A percentile compares a stretch with the other conserved stretches of the same genome.
Conservation (phyloP, 2,113 vertebrate species). For the Aspiorhynchus laticeps region DNA sequence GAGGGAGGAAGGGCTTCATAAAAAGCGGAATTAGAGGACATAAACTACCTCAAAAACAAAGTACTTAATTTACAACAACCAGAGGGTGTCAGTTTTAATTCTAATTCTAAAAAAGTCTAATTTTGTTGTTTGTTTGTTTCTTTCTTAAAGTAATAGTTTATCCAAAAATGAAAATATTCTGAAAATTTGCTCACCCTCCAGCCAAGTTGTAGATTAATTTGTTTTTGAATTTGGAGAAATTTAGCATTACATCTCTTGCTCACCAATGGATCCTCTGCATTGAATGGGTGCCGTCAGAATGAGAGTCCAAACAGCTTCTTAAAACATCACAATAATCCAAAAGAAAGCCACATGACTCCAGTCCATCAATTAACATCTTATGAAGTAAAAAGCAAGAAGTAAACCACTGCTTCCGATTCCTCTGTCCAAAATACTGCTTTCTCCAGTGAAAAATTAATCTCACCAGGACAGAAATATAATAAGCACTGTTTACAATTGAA, state of each 20-base stretch:
- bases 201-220: neutral
- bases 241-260: neutral
- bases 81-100: neutral
- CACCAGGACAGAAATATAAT: too few relatives aligned
- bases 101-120: too few relatives aligned
- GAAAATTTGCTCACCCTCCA: neutral
- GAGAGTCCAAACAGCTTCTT: neutral
- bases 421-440: too few relatives aligned
- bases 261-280: neutral
- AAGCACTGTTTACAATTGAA: neutral
- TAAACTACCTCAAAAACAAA: neutral
- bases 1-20: neutral
- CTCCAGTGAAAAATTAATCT: too few relatives aligned
- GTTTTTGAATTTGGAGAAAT: neutral
- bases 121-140: neutral
- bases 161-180: neutral
- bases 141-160: neutral
- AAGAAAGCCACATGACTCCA: neutral
- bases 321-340: neutral
- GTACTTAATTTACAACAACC: neutral
- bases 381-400: neutral
- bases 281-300: neutral
- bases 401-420: too few relatives aligned
- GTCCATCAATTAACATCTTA: neutral
- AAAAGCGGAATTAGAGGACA: conserved; percentile 5